phyloP scores from a whole-genome alignment of 2,113 vertebrate species.

The Nerophis lumbriciformis region DNA sequence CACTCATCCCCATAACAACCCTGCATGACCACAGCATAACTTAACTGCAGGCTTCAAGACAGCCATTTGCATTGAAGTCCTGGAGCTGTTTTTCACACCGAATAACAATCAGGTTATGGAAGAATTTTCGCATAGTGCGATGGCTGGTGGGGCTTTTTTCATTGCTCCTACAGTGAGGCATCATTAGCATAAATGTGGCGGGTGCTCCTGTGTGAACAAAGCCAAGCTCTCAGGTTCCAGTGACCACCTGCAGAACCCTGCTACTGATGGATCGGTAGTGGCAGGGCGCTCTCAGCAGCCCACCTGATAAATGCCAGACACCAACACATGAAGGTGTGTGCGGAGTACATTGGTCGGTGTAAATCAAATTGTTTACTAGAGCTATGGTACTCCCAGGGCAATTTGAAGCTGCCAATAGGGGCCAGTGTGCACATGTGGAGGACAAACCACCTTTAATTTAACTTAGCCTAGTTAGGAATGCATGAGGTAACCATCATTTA shows the following conservation, averaged over 20 bases:
- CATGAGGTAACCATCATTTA: slow-evolving; percentile 61
- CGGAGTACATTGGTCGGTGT: slow-evolving; percentile 18
- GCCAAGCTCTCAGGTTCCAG: slow-evolving; percentile 38
- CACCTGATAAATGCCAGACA: slow-evolving; percentile 51
- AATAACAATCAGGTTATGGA: slow-evolving; percentile 46
- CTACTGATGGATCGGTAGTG: slow-evolving; percentile 56
- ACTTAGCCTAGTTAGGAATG: slow-evolving; percentile 11
- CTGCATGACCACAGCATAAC: slow-evolving; percentile 39
- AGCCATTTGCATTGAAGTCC: slow-evolving; percentile 35
- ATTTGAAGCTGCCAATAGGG: slow-evolving; percentile 31
- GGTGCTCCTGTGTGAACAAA: slow-evolving; percentile 52
- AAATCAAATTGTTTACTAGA: slow-evolving; percentile 33
- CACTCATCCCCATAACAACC: slow-evolving; percentile 36
- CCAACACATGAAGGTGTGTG: background rate
- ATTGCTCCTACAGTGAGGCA: slow-evolving; percentile 26
- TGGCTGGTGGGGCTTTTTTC: slow-evolving; percentile 21
- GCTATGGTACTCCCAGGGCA: slow-evolving; percentile 21
- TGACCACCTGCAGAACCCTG: slow-evolving; percentile 39
- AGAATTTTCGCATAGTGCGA: slow-evolving; percentile 39
- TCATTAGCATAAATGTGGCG: slow-evolving; percentile 43
- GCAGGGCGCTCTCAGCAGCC: slow-evolving; percentile 40
- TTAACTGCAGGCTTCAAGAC: slow-evolving; percentile 29
- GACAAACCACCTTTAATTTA: slow-evolving; percentile 14
- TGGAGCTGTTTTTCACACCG: slow-evolving; percentile 45
- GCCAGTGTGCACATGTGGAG: slow-evolving; percentile 10